A percentile compares a stretch with the other conserved stretches of the same genome.
Conservation (phyloP, 2,797 vertebrate species). For the Chrosomus eos region DNA sequence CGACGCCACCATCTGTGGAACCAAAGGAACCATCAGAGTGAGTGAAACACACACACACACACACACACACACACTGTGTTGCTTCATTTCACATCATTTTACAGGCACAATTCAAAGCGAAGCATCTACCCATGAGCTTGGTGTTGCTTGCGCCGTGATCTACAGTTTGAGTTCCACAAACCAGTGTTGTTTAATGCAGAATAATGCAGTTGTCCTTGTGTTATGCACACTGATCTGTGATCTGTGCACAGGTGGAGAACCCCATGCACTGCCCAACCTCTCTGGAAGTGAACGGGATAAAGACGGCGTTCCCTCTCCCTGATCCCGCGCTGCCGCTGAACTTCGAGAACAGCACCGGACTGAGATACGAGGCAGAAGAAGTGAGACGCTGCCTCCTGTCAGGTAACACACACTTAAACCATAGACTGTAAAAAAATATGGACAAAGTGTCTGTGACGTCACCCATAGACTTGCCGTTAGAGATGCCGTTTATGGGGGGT, state of each 20-base stretch:
- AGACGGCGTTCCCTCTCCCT: constrained; percentile 66
- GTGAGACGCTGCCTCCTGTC: constrained; percentile 77
- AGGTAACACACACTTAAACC: constrained; percentile 65
- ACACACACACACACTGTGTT: too few relatives aligned
- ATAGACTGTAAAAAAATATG: too few relatives aligned
- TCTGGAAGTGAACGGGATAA: constrained; percentile 66
- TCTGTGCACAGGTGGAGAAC: constrained; percentile 61
- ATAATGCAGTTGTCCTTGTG: background rate
- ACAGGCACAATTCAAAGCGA: too few relatives aligned
- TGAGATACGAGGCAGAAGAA: constrained; percentile 80
- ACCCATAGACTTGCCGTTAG: too few relatives aligned
- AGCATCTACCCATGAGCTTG: too few relatives aligned
- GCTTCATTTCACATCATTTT: background rate
- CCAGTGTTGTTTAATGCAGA: background rate
- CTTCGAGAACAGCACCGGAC: constrained; percentile 73
- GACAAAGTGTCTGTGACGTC: too few relatives aligned
- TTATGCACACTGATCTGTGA: background rate
- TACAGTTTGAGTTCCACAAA: background rate
- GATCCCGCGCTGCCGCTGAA: constrained; percentile 69
- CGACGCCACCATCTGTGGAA: constrained; percentile 73
- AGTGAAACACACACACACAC: background rate
- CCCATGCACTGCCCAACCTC: constrained; percentile 74
- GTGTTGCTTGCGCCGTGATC: background rate
- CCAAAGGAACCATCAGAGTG: constrained; percentile 77
- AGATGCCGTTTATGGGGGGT: too few relatives aligned